Evolutionary conservation across 2,888 invertebrate genomes (phyloP).

Genomic region (Griposia aprilina): DNA sequence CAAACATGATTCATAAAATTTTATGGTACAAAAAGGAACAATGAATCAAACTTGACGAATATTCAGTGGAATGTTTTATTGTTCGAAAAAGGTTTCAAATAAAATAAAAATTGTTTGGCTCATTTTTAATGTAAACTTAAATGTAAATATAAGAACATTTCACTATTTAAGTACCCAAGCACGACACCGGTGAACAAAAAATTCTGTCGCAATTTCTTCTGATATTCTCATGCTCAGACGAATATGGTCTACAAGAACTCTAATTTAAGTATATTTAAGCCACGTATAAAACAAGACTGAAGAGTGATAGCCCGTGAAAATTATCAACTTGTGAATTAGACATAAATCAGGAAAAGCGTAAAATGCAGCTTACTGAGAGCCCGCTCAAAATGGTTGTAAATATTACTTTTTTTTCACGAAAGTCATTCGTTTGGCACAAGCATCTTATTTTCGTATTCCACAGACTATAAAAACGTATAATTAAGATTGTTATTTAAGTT

Average conservation of each 20-base stretch:
- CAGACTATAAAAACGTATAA: slow-evolving; percentile 52
- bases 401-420: slow-evolving; percentile 53
- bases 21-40: slow-evolving; percentile 35
- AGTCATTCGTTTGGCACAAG: slow-evolving; percentile 57
- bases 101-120: slow-evolving; percentile 13
- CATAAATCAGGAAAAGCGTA: slow-evolving; percentile 38
- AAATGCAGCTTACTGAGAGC: slow-evolving; percentile 33
- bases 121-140: slow-evolving; percentile 31
- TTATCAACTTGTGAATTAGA: slow-evolving; percentile 68
- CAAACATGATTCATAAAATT: not conserved
- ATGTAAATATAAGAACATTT: slow-evolving; percentile 51
- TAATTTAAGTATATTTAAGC: slow-evolving; percentile 66
- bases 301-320: slow-evolving; percentile 77
- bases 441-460: slow-evolving; percentile 53
- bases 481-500: slow-evolving; percentile 63
- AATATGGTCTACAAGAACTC: slow-evolving; percentile 39
- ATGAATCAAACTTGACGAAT: slow-evolving; percentile 13
- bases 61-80: slow-evolving; percentile 29
- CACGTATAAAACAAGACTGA: slow-evolving; percentile 82
- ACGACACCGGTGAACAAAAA: slow-evolving; percentile 25
- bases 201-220: slow-evolving; percentile 2
- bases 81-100: slow-evolving; percentile 1
- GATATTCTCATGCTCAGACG: slow-evolving; percentile 23
- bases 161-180: slow-evolving; percentile 15
- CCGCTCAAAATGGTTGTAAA: slow-evolving; percentile 65